Evolutionary conservation across 2,888 invertebrate genomes (phyloP).

Genomic region (Anorthoa munda): DNA sequence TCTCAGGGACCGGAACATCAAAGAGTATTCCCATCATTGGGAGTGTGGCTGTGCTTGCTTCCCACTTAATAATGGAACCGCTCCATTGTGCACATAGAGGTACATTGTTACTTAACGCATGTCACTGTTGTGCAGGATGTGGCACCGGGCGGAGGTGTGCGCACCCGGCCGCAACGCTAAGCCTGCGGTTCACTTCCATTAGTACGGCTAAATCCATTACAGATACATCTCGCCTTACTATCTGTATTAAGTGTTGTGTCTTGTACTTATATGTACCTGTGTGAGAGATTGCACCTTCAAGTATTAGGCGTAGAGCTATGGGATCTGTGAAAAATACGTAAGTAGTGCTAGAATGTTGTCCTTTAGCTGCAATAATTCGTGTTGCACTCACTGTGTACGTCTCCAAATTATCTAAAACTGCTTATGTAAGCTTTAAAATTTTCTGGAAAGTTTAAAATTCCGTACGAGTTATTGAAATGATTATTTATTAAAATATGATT

Average conservation of each 20-base stretch:
- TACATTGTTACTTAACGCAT: constrained; percentile 64
- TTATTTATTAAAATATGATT: too few relatives aligned
- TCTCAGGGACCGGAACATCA: constrained; percentile 26
- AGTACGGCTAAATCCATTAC: constrained; percentile 84
- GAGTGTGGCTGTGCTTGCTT: constrained; percentile 37
- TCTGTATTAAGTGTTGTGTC: constrained; percentile 56
- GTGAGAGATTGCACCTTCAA: constrained; percentile 27
- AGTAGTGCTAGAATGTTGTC: constrained; percentile 4
- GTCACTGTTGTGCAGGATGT: constrained; percentile 76
- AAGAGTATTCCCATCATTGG: constrained; percentile 42
- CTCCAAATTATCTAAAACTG: too few relatives aligned
- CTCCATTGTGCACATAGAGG: constrained; percentile 28
- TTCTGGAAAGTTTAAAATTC: too few relatives aligned
- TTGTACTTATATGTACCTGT: constrained; percentile 34
- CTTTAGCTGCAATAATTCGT: not conserved
- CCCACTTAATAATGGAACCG: constrained; percentile 66
- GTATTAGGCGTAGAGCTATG: constrained; percentile 4
- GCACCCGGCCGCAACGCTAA: constrained; percentile 81
- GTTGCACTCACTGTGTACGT: too few relatives aligned
- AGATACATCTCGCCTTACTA: constrained; percentile 74
- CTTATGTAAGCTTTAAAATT: too few relatives aligned
- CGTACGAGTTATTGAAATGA: too few relatives aligned
- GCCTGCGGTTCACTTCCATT: constrained; percentile 87
- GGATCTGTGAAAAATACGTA: not conserved
- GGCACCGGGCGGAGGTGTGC: constrained; percentile 63